phyloP scores from a whole-genome alignment of 2,113 vertebrate genomes.

The Turdus rufiventris region DNA sequence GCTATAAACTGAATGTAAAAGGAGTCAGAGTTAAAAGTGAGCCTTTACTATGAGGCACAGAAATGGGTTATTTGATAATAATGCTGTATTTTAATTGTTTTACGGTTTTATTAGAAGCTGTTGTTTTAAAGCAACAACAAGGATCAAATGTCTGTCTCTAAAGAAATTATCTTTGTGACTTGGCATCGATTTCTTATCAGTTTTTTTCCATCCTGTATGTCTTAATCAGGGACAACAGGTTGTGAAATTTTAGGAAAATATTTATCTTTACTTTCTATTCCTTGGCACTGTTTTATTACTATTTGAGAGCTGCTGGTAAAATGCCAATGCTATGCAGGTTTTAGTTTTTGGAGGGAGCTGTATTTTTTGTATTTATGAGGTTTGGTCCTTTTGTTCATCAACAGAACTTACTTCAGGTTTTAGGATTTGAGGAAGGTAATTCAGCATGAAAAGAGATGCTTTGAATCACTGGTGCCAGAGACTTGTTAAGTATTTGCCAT shows the following conservation, averaged over 20 bases:
- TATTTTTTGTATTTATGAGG: neutral
- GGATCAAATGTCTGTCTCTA: neutral
- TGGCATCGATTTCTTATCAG: neutral
- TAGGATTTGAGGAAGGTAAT: neutral
- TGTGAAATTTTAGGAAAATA: slow-evolving; percentile 44
- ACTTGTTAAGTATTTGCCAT: neutral
- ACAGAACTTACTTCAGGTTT: neutral
- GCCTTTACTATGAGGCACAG: neutral
- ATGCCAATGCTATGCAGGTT: neutral
- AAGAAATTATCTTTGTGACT: neutral
- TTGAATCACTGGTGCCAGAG: neutral
- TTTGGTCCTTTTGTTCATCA: neutral
- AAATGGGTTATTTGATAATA: neutral
- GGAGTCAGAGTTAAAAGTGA: neutral
- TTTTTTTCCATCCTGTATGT: neutral
- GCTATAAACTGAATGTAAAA: neutral
- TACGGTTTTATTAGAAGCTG: slow-evolving; percentile 19
- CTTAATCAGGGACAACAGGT: neutral
- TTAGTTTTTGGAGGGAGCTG: neutral
- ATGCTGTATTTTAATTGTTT: neutral
- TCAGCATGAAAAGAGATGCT: neutral
- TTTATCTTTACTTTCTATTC: neutral
- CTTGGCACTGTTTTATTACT: neutral
- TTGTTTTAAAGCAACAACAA: neutral
- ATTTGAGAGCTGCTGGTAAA: neutral